Evolutionary conservation across 2,113 vertebrate species (phyloP).

Genomic region (Mionectes macconnelli): DNA sequence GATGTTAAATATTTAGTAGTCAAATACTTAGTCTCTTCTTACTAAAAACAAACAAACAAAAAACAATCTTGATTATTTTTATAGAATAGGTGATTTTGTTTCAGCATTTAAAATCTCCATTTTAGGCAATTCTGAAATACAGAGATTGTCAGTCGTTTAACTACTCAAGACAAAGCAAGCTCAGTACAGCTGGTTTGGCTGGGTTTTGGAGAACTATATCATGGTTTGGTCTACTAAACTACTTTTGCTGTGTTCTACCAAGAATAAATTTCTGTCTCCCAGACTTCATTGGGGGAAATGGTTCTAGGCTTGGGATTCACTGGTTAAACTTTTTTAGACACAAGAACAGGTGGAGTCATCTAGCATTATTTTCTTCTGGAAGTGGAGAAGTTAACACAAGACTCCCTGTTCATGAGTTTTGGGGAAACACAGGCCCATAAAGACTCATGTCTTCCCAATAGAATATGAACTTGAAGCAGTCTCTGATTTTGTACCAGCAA

Average conservation of each 20-base stretch:
- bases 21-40: not conserved
- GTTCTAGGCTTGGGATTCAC: not conserved
- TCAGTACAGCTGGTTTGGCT: not conserved
- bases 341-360: not conserved
- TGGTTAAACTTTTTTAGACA: not conserved
- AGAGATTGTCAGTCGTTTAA: not conserved
- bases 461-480: not conserved
- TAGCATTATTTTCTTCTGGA: not conserved
- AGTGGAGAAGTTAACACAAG: not conserved
- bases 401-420: not conserved
- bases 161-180: not conserved
- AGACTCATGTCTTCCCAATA: not conserved
- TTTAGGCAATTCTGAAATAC: not conserved
- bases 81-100: not conserved
- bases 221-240: not conserved
- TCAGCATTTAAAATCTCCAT: not conserved
- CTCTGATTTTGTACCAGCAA: not conserved
- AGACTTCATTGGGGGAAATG: not conserved
- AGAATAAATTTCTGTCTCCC: not conserved
- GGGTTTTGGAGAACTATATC: not conserved
- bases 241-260: not conserved
- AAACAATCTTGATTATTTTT: not conserved
- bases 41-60: not conserved
- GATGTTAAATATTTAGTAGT: not conserved
- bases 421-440: not conserved